Evolutionary conservation across 2,888 invertebrate genomes (phyloP), one percentile per base, ranked within the genome.

Genomic region (Hirtodrosophila duncani): DNA sequence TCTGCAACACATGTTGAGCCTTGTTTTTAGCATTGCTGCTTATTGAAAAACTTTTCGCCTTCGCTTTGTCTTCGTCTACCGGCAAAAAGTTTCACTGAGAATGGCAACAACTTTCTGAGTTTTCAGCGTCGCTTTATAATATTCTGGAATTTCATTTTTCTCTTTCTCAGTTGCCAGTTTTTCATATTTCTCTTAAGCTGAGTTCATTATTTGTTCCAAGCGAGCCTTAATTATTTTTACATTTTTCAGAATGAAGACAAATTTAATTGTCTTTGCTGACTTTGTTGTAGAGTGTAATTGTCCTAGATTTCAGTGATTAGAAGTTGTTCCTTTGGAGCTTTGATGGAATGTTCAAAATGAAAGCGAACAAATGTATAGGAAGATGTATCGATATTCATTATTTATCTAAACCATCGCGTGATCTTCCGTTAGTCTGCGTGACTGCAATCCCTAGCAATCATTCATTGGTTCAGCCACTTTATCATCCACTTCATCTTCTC

Each of bases 11-110:
- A 33, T 20, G 13, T 21, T 9, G 27, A 10, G 27, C 16, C 42
- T 59, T 50, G 58, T 39, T 59, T 50, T 50, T 50, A 43, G 60
- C 58, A 60, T 34, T 51, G 24, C 34, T 13, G 58, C 60, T 59
- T 50, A 58, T 58, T 58, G 60, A 58, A 58, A 58, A 58, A 60
- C 58, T 57, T n/a, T n/a, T n/a, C n/a, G n/a, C n/a, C n/a, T 57
- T 58, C 17, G 23, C 29, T 16, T 39, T 31, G 30, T 18, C 55
- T 18, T 11, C 34, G 13, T 26, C 8, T 44, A 45, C 57, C 9
- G 26, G 33, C 21, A 31, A 42, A 24, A 57, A 59, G 50, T 57
- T 57, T 49, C 33, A 43, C 33, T 24, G 59, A 57, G n/a, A 57
- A 50, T 50, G 60, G 57, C 42, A 43, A 33, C 37, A 57, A 57